Base-by-base conservation (phyloP, 2,797 vertebrate species). In the Scarus forsteni region DNA sequence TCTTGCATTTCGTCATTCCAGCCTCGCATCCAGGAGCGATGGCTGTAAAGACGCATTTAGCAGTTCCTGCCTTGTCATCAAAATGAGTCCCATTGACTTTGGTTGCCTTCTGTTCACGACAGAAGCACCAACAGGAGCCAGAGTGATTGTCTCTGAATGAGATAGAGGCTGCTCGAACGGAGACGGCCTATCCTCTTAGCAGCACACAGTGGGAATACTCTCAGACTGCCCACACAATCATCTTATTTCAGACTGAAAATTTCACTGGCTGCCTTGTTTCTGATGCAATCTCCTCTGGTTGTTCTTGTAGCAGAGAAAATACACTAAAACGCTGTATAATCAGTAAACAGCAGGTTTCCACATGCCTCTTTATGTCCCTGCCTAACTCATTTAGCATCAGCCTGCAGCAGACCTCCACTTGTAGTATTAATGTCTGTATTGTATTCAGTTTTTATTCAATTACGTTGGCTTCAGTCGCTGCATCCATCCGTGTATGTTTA, bases 1-100 rank as follows among this genome's bases (percentile, higher is more conserved):
- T 70, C 4, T 39, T 35, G 39, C 80, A 59, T 87, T 82, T 75
- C 43, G 34, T 85, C 88, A 80, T 75, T 16, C 67, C 73, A 53
- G 72, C 60, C 66, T 5, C 27, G 18, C 77, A 49, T 71, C 60
- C 71, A 69, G 80, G 83, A 88, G 86, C 69, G 45, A 75, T 39
- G 82, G 82, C 87, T 49, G 76, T 76, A 77, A 77, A 89, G 88
- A 75, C 38, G 70, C 86, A 71, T 91, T 90, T 75, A 86, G 80
- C 83, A 11, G 72, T 77, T 92, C 86, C 83, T 92, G 91, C 91
- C 72, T 72, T 19, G 88, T 92, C 91, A 93, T 93, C 92, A 92
- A 64, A 91, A 90, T 77, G 74, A 90, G 77, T 42, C 85, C 85
- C 88, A 89, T 86, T 89, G 88, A 91, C 88, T 90, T 89, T 88